Conservation (phyloP, 2,113 vertebrate species). For the Corythornis vintsioides region DNA sequence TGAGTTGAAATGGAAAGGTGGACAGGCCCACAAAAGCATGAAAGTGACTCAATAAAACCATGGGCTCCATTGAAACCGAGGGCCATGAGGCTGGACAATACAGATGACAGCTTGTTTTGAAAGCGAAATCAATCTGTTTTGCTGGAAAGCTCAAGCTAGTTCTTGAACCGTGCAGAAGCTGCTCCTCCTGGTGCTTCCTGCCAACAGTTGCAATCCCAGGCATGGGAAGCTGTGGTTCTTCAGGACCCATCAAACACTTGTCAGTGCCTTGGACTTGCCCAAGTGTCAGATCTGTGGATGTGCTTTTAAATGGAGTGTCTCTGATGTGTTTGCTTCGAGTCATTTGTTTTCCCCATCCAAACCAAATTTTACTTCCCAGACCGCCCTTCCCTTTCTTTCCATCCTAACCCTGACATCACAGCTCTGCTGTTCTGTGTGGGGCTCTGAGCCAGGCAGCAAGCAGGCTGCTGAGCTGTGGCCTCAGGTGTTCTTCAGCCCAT, state of each 20-base stretch:
- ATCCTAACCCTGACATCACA: background rate
- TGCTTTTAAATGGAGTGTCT: background rate
- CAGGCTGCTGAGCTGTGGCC: background rate
- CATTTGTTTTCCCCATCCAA: background rate
- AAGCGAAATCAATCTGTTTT: background rate
- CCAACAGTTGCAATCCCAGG: background rate
- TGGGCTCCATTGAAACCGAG: background rate
- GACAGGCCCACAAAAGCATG: slow-evolving; percentile 3
- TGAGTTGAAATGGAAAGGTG: slow-evolving; percentile 24
- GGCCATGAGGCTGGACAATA: background rate
- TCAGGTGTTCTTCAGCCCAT: background rate
- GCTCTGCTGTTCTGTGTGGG: background rate
- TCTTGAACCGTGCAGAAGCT: background rate
- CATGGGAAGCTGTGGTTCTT: background rate
- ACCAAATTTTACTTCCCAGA: background rate
- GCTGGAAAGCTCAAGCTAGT: background rate
- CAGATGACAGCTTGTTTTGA: background rate
- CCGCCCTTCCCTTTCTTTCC: background rate
- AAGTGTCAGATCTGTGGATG: background rate
- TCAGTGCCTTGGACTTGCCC: background rate
- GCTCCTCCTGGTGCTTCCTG: background rate
- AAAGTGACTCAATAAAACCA: slow-evolving; percentile 22
- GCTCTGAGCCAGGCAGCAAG: background rate
- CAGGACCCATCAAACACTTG: background rate
- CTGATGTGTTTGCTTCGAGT: background rate